Percentiles rank a stretch among this genome's conserved stretches.
phyloP scores from a whole-genome alignment of 2,113 vertebrate species.

The Tringa solitaria region DNA sequence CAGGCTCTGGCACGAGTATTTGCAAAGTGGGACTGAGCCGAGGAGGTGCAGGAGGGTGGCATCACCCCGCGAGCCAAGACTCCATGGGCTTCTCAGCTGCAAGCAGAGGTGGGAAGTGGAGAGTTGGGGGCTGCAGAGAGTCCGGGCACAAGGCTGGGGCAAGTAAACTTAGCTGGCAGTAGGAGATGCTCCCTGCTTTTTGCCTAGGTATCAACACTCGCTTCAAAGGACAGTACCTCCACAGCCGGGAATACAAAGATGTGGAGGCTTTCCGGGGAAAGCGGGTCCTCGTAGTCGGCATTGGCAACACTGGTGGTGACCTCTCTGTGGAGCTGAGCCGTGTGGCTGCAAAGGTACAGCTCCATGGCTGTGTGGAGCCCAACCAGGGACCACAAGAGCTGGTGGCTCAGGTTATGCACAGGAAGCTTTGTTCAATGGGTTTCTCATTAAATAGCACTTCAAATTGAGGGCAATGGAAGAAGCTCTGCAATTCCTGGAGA shows the following conservation, averaged over 20 bases:
- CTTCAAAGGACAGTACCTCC: constrained; percentile 81
- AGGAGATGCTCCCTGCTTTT: background rate
- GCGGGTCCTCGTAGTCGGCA: constrained; percentile 83
- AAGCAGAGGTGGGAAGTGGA: background rate
- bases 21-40: background rate
- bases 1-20: background rate
- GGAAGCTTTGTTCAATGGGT: background rate
- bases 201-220: constrained; percentile 77
- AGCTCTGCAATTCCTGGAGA: background rate
- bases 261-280: constrained; percentile 76
- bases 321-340: constrained; percentile 84
- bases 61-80: background rate
- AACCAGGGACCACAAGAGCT: background rate
- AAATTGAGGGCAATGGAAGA: background rate
- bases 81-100: background rate
- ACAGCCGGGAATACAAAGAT: constrained; percentile 85
- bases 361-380: accelerated
- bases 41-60: background rate
- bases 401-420: accelerated
- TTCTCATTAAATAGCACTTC: background rate
- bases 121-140: background rate
- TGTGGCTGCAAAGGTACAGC: constrained; percentile 79
- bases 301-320: constrained; percentile 87
- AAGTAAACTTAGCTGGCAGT: background rate
- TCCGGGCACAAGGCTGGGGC: accelerated